Percentiles rank a stretch among this genome's conserved stretches.
phyloP scores from a whole-genome alignment of 2,113 vertebrate genomes.

The Passer domesticus region DNA sequence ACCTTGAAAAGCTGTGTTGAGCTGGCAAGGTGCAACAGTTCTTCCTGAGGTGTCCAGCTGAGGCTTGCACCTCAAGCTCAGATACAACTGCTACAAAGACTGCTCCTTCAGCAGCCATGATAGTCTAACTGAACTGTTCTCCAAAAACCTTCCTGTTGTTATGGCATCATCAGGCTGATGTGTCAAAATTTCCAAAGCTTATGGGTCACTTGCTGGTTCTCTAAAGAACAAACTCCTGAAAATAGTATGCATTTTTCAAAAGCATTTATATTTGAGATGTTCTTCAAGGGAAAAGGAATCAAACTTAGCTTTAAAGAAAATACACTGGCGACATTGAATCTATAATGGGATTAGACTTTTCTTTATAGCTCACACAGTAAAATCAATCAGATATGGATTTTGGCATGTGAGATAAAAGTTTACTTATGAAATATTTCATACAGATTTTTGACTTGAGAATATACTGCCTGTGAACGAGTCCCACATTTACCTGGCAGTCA shows the following conservation, averaged over 20 bases:
- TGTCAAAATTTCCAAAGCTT: background rate
- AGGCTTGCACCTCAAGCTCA: background rate
- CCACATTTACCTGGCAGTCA: constrained; percentile 59
- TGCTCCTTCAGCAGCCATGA: background rate
- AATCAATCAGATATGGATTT: constrained; percentile 64
- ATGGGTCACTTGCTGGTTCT: background rate
- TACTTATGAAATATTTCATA: constrained; percentile 56
- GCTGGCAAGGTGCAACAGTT: background rate
- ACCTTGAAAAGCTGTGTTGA: background rate
- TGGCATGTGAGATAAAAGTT: constrained; percentile 48
- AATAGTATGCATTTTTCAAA: background rate
- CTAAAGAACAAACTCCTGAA: background rate
- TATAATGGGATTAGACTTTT: background rate
- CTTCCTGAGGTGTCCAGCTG: background rate
- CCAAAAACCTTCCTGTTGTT: background rate
- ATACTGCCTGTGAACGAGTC: constrained; percentile 45
- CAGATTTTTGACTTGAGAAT: constrained; percentile 27
- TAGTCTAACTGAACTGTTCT: background rate
- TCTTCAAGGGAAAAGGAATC: background rate
- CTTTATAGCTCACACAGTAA: constrained; percentile 30
- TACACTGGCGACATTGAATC: background rate
- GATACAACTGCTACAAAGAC: background rate
- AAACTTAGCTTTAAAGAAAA: constrained; percentile 14
- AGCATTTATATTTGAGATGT: background rate
- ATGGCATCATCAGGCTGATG: background rate